Base-by-base conservation (phyloP, 2,888 invertebrate species). In the Cryptus viduatorius region DNA sequence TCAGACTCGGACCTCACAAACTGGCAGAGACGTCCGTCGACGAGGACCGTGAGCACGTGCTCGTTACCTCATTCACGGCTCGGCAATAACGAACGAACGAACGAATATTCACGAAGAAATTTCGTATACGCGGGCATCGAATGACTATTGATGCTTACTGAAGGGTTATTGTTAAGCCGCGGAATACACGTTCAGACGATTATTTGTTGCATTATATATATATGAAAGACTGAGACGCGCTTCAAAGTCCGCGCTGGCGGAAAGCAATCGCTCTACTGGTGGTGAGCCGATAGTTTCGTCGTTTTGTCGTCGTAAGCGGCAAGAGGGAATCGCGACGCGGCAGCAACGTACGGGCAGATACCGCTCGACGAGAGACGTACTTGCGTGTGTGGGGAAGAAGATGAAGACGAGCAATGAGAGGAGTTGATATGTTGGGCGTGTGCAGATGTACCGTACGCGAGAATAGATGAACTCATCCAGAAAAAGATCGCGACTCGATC, bases 241-340 rank as follows among this genome's bases (percentile, higher is more conserved):
- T 83, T 79, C 79, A 83, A 79, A 83, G 83, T 79, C 83, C 89
- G 88, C 84, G 77, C 86, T 80, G 84, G 69, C 82, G 86, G 89
- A 88, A 90, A 89, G 91, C 91, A 84, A 85, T 88, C 87, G 88
- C 85, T 87, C 87, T 88, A 91, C 91, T 91, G 90, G 82, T 86
- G 83, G 71, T 84, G 80, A 24, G 87, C 85, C 83, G 83, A 87
- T 86, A 84, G 86, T 68, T 79, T 75, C 56, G 76, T 79, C 84
- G 86, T 85, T 86, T 87, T 83, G 86, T 80, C 84, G 80, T 86
- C 69, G 75, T 69, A 72, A 37, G 65, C 64, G 50, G 50, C 50
- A 65, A 65, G 65, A 76, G 75, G 56, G 82, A 82, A 82, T 77
- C 77, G 82, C 56, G 75, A 48, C 50, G 69, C 76, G 72, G 80